These are phyloP conservation scores for Pterois miles DNA, from an alignment of 2,797 vertebrate genomes.

Conservation along the genomic window DNA sequence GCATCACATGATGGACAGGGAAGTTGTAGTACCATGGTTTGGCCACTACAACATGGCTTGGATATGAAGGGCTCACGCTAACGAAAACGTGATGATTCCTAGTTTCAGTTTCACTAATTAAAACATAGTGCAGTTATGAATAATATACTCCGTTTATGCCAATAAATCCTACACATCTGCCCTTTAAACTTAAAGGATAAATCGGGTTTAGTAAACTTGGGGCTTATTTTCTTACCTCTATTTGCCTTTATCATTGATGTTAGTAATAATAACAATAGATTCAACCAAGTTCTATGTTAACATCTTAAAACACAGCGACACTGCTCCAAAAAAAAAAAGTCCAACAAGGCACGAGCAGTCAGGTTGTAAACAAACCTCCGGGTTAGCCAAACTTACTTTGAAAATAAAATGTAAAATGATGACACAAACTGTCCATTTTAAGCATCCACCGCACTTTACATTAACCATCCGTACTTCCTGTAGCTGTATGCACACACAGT, in stretches of 20 bases:
- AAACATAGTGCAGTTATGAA: too few species aligned
- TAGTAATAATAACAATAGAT: background rate
- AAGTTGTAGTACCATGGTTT: too few species aligned
- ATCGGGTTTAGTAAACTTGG: background rate
- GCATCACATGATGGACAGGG: too few species aligned
- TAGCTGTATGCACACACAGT: background rate
- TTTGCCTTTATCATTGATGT: background rate
- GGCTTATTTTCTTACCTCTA: background rate
- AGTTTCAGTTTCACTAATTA: too few species aligned
- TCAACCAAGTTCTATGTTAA: too few species aligned
- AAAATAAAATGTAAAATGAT: too few species aligned
- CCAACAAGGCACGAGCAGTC: background rate
- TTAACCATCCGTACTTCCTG: background rate
- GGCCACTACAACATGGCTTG: too few species aligned
- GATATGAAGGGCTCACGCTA: too few species aligned
- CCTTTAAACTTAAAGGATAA: background rate
- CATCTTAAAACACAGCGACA: background rate
- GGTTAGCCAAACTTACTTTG: background rate
- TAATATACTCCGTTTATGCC: background rate
- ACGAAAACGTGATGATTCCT: too few species aligned
- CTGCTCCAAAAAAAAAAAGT: background rate
- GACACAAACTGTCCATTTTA: too few species aligned
- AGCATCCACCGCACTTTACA: too few species aligned
- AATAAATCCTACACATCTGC: background rate
- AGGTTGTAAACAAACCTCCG: background rate